Conservation (phyloP, 2,113 vertebrate species). For the Pica pica region DNA sequence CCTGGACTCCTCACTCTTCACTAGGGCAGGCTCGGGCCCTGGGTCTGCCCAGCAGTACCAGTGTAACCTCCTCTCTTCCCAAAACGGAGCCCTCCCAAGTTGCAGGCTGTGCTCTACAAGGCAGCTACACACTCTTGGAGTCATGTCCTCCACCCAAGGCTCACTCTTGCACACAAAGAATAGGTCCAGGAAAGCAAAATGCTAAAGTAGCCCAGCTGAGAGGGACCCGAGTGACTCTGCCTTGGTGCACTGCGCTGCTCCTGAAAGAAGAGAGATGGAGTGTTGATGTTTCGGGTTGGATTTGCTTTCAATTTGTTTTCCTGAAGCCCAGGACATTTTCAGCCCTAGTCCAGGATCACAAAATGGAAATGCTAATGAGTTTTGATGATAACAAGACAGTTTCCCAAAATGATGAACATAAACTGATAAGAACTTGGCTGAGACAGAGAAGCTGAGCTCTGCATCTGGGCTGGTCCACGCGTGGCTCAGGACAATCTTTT, state of each 20-base stretch:
- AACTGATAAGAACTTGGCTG: neutral
- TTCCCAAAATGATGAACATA: neutral
- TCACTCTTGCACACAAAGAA: neutral
- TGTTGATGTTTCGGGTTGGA: neutral
- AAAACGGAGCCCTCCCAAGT: neutral
- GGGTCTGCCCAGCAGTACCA: neutral
- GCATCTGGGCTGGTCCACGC: neutral
- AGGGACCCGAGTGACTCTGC: neutral
- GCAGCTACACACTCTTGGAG: neutral
- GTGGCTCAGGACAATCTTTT: neutral
- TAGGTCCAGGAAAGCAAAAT: neutral
- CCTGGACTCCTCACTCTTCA: neutral
- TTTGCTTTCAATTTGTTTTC: conserved; percentile 1
- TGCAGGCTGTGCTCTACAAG: neutral
- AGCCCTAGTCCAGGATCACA: neutral
- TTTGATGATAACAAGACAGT: neutral
- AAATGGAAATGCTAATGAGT: neutral
- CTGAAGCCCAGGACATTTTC: neutral
- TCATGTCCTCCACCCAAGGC: neutral
- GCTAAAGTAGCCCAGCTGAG: neutral
- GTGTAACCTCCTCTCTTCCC: neutral
- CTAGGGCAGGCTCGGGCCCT: neutral
- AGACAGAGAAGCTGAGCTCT: neutral
- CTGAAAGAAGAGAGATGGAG: neutral
- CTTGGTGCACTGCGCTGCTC: neutral